Base-by-base conservation (phyloP, 1,140 invertebrate species). In the Caenorhabditis brenneri region DNA sequence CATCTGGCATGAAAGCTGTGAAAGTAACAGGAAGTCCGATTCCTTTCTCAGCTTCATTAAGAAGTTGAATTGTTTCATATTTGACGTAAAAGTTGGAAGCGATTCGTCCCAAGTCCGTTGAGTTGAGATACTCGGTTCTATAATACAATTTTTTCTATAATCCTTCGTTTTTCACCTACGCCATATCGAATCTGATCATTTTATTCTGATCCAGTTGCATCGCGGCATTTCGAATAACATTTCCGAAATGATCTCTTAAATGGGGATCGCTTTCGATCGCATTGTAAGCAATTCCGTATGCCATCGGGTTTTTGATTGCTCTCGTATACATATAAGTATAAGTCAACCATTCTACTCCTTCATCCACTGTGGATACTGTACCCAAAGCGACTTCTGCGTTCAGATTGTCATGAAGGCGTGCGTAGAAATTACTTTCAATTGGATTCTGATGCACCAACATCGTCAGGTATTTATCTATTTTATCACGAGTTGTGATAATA, bases 11-110 rank as follows among this genome's bases (percentile, higher is more conserved):
- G 12, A 94, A 91, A 16, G 94, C 92, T 65, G 93, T 93, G 85
- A 95, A 92, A 12, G 33, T 48, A 0, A 85, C 84, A 15, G 84
- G 84, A 10, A 81, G 53, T 19, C 84, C 84, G n/a, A 49, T 27
- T 1, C 42, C 55, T 33, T 58, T 69, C 16, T 69, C 53, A 0
- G 42, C 46, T 82, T 82, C 42, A 24, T 51, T 80, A 16, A 80
- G 36, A 2, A 80, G 22, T 84, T 58, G 19, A 80, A 99, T 94
- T 0, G 97, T 99, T 88, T 97, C 95, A 91, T 96, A 96, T 88
- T 97, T 98, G 53, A 99, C 96, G 91, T 99, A 99, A 92, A 95
- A 99, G 91, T 98, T 95, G 91, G 96, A 97, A 0, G 97, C 96
- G 69, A 96, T 98, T 82, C 97, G 93, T 1, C 98, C 98, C 55